Evolutionary conservation across 2,113 vertebrate species (phyloP).

Genomic region (Pangasianodon gigas): DNA sequence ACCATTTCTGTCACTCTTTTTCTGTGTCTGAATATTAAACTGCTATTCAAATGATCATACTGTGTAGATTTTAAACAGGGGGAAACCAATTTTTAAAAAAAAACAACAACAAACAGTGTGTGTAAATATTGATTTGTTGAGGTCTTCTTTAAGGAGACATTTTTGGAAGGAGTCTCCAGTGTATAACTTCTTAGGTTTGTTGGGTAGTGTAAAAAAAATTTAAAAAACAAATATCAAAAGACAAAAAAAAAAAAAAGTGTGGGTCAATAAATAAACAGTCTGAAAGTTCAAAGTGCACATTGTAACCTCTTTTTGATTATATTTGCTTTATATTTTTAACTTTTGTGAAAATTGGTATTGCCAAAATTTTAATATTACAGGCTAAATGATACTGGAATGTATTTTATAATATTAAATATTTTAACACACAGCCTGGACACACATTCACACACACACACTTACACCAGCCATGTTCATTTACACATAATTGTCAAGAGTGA

Average conservation of each 20-base stretch:
- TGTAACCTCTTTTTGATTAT: neutral
- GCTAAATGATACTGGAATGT: neutral
- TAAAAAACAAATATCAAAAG: neutral
- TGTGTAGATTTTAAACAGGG: too few relatives aligned
- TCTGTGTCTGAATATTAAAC: neutral
- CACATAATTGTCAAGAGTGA: slow-evolving; percentile 22
- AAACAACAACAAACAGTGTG: too few relatives aligned
- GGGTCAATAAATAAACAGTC: too few relatives aligned
- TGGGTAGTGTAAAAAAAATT: neutral
- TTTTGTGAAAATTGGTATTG: neutral
- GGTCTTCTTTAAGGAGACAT: too few relatives aligned
- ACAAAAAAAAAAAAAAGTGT: neutral
- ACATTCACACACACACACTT: neutral
- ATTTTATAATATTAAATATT: neutral
- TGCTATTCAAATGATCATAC: too few relatives aligned
- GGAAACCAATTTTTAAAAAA: too few relatives aligned
- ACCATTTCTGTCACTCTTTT: neutral
- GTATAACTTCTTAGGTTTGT: too few relatives aligned
- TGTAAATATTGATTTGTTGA: too few relatives aligned
- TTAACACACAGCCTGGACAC: neutral
- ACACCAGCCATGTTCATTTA: slow-evolving; percentile 27
- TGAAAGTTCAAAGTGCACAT: neutral
- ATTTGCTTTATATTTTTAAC: neutral
- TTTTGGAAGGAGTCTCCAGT: too few relatives aligned
- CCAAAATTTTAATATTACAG: neutral